Evolutionary conservation across 2,113 vertebrate genomes (phyloP).

Genomic region (Pantherophis guttatus): DNA sequence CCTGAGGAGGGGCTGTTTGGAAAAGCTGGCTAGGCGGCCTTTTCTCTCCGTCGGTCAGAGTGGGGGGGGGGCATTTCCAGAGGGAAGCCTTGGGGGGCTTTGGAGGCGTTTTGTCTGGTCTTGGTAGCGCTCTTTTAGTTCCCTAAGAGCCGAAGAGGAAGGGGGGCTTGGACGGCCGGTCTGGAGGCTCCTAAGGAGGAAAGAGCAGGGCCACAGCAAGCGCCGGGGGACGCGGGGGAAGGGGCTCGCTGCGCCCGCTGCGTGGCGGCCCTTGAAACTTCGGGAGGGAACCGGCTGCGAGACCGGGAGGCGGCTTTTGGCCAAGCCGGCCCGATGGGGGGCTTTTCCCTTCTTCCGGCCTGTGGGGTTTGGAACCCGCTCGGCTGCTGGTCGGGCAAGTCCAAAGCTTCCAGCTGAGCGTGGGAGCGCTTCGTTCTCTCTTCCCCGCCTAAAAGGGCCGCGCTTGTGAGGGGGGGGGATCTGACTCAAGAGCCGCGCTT

Average conservation of each 20-base stretch:
- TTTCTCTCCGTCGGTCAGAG: background rate
- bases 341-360: background rate
- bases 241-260: too few species aligned
- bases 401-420: background rate
- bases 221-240: too few species aligned
- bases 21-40: accelerated
- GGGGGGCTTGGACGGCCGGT: too few species aligned
- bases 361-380: background rate
- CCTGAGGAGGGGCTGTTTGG: background rate
- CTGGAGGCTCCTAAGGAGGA: too few species aligned
- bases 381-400: background rate
- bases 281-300: slow-evolving; percentile 5
- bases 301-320: background rate
- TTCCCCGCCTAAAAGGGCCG: background rate
- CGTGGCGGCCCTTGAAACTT: slow-evolving; percentile 57
- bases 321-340: background rate
- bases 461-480: too few species aligned
- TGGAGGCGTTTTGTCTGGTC: background rate
- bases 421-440: background rate
- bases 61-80: accelerated
- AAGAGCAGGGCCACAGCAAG: too few species aligned
- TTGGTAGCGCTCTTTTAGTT: background rate
- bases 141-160: background rate
- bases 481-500: background rate
- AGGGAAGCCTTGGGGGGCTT: accelerated